phyloP scores from a whole-genome alignment of 2,888 invertebrate species.

The Noctua comes region DNA sequence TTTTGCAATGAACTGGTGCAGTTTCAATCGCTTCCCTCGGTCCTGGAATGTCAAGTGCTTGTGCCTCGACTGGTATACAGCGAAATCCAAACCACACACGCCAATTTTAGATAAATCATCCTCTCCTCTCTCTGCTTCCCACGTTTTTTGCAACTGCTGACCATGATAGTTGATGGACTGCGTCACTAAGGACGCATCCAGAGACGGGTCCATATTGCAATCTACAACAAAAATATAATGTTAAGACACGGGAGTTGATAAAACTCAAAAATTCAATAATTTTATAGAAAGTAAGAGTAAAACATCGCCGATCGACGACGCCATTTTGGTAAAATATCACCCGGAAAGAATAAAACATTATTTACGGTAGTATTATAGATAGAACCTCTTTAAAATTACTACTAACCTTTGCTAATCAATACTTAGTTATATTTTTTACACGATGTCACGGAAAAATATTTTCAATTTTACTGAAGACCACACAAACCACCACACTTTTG shows the following conservation, averaged over 20 bases:
- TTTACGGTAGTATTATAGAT: background rate
- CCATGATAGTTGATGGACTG: conserved; percentile 96
- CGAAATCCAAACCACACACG: conserved; percentile 92
- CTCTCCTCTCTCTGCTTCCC: conserved; percentile 96
- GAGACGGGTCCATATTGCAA: conserved; percentile 80
- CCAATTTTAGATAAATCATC: conserved; percentile 92
- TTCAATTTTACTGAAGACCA: conserved; percentile 22
- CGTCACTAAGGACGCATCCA: conserved; percentile 91
- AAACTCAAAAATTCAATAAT: conserved; percentile 1
- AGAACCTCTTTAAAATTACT: background rate
- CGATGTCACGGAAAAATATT: conserved; percentile 14
- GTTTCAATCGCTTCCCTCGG: conserved; percentile 94
- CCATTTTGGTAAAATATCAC: conserved; percentile 63
- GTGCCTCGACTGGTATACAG: conserved; percentile 94
- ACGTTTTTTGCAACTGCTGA: conserved; percentile 96
- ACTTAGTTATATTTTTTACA: conserved; percentile 15
- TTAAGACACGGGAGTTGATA: background rate
- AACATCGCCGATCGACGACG: conserved; percentile 49
- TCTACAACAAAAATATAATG: conserved; percentile 60
- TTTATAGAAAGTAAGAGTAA: conserved; percentile 49
- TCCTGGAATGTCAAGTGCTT: conserved; percentile 96
- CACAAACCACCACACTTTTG: conserved; percentile 17
- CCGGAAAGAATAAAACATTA: background rate
- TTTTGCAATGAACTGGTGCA: conserved; percentile 96
- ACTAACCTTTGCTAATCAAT: conserved; percentile 41